Evolutionary conservation across 1,140 invertebrate genomes (phyloP).

Genomic region (Cydia fagiglandana): DNA sequence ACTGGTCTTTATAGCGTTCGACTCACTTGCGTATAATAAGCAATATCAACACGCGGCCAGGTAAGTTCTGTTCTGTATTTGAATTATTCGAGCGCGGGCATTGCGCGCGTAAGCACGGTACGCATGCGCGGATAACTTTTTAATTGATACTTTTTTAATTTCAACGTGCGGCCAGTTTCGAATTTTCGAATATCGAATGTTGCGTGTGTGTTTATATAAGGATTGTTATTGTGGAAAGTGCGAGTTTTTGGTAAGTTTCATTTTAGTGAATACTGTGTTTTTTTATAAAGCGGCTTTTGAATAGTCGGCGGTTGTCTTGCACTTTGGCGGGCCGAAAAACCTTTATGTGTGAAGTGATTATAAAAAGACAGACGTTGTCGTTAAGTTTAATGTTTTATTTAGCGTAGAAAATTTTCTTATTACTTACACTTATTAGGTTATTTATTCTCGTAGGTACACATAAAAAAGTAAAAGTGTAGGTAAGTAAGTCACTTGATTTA

Average conservation of each 20-base stretch:
- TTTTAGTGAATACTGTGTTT: neutral
- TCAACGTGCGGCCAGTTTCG: slow-evolving; percentile 3
- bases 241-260: slow-evolving; percentile 11
- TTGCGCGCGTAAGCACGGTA: slow-evolving; percentile 74
- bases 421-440: neutral
- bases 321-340: neutral
- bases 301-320: neutral
- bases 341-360: neutral
- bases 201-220: slow-evolving; percentile 21
- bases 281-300: neutral
- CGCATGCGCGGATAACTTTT: slow-evolving; percentile 42
- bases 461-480: neutral
- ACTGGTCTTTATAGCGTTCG: neutral
- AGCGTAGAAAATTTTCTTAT: neutral
- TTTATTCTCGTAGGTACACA: neutral
- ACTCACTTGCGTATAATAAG: neutral
- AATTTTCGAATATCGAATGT: slow-evolving; percentile 7
- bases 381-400: too few relatives aligned
- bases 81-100: slow-evolving; percentile 71
- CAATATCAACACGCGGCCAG: slow-evolving; percentile 31
- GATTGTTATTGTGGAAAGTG: slow-evolving; percentile 28
- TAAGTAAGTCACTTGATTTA: neutral
- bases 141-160: slow-evolving; percentile 41
- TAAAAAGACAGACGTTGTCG: too few relatives aligned
- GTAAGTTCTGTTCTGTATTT: slow-evolving; percentile 56